Base-by-base conservation (phyloP, 2,113 vertebrate genomes). In the Prinia subflava region DNA sequence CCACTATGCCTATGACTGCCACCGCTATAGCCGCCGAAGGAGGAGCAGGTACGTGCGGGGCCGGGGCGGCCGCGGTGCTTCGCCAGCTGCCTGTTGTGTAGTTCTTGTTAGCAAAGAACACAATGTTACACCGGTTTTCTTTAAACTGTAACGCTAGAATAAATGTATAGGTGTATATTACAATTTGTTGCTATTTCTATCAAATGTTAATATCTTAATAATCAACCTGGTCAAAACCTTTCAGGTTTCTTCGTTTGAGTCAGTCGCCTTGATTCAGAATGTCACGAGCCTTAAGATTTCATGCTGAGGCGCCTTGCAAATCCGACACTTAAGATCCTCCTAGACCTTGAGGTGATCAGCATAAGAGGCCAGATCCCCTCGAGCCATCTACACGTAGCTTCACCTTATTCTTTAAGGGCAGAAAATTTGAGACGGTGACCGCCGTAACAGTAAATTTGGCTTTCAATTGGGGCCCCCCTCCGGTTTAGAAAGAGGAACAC, bases 221-320 rank as follows among this genome's bases (percentile, higher is more conserved):
- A 98, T 98, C 98, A 75, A 98, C 98, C 98, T 98, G 91, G 91
- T 95, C 96, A 63, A 97, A 97, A 98, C 98, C 98, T 99, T 99
- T 98, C 98, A 99, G 99, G 98, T 99, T 98, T 98, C 99, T 98
- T 98, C 98, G 98, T 99, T 99, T 99, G 98, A 98, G 98, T 98
- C 98, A 98, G 98, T 98, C 98, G 98, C 98, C 98, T 98, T 98
- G 98, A 98, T 99, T 99, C 98, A 98, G 98, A 99, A 98, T 98
- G 98, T 99, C 98, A 98, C 98, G 98, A 98, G 98, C 98, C 98
- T 99, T 98, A 99, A 98, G 98, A 98, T 99, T 98, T 99, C 98
- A 97, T 98, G 98, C 98, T 98, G 98, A 99, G 98, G 98, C 98
- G 98, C 98, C 98, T 99, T 98, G 98, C 98, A 98, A 99, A 99